Evolutionary conservation across 2,797 vertebrate genomes (phyloP).

Genomic region (Phataginus tetradactyla): DNA sequence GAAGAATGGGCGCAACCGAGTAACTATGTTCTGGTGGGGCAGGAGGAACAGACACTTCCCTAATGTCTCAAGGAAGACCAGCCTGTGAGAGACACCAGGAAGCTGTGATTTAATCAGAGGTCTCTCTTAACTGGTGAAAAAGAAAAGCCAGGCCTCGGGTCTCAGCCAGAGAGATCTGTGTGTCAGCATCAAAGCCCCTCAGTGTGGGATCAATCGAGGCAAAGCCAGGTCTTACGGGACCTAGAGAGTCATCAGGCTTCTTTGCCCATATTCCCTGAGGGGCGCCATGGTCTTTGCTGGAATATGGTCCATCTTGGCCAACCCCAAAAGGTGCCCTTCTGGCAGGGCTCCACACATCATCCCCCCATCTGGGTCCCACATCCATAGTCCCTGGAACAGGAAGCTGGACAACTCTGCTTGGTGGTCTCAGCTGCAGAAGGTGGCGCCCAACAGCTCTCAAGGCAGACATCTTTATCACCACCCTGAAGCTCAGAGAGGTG

Average conservation of each 20-base stretch:
- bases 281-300: not conserved
- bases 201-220: not conserved
- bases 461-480: not conserved
- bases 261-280: not conserved
- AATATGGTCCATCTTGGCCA: not conserved
- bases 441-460: not conserved
- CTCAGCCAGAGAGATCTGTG: not conserved
- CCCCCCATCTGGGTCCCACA: not conserved
- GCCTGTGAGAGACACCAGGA: not conserved
- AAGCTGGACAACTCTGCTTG: not conserved
- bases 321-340: not conserved
- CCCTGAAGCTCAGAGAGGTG: not conserved
- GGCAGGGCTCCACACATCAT: not conserved
- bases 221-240: not conserved
- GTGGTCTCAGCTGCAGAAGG: not conserved
- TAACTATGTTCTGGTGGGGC: not conserved
- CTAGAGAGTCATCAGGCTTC: not conserved
- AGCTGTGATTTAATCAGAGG: not conserved
- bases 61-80: not conserved
- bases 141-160: not conserved
- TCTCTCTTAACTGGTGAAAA: not conserved
- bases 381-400: not conserved
- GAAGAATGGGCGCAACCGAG: not conserved
- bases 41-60: not conserved
- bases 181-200: not conserved